Evolutionary conservation across 1,140 invertebrate genomes (phyloP).

Genomic region (Drosophila obscura): DNA sequence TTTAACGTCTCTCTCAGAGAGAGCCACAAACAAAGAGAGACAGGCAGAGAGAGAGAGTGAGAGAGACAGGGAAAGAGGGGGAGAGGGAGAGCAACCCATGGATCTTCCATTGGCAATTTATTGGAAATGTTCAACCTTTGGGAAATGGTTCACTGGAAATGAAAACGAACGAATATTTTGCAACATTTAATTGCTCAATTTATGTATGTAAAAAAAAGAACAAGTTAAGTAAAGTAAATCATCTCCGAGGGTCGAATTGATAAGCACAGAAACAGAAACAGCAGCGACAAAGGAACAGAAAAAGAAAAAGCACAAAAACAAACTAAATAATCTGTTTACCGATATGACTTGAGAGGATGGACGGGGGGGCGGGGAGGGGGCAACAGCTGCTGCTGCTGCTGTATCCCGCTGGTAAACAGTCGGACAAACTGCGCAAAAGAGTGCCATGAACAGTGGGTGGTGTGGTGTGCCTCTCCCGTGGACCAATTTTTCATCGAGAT

Average conservation of each 20-base stretch:
- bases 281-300: slow-evolving; percentile 21
- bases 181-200: slow-evolving; percentile 52
- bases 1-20: slow-evolving; percentile 35
- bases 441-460: too few species aligned
- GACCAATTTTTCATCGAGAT: too few species aligned
- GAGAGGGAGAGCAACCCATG: neutral
- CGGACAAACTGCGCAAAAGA: too few species aligned
- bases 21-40: neutral
- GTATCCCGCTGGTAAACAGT: too few species aligned
- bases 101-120: slow-evolving; percentile 18
- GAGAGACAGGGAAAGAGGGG: slow-evolving; percentile 16
- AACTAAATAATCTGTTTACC: slow-evolving; percentile 48
- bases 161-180: slow-evolving; percentile 27
- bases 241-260: slow-evolving; percentile 48
- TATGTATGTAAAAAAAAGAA: slow-evolving; percentile 23
- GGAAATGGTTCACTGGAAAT: slow-evolving; percentile 29
- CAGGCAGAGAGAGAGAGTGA: neutral
- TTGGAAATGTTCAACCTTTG: slow-evolving; percentile 48
- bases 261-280: slow-evolving; percentile 11
- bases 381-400: too few species aligned
- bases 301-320: slow-evolving; percentile 9
- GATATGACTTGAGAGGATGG: too few species aligned
- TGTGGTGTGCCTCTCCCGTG: too few species aligned
- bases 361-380: too few species aligned
- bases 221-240: slow-evolving; percentile 15